These are phyloP conservation scores for Parazoanthus swiftii DNA, from an alignment of 92 coral and sea anemone genomes.

Conservation along the genomic window DNA sequence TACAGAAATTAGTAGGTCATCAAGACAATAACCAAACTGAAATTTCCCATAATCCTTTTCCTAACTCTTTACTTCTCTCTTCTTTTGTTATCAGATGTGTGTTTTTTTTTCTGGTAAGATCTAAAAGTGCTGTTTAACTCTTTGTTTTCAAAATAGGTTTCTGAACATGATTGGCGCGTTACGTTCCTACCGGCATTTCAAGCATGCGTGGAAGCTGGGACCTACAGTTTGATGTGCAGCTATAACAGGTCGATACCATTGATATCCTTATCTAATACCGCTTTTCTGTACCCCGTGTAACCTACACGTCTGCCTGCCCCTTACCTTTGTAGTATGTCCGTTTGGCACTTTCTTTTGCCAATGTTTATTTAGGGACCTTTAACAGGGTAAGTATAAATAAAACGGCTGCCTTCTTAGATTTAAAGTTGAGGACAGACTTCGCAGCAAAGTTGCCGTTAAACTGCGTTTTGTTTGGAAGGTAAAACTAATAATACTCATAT, in stretches of 20 bases:
- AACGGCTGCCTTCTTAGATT: background rate
- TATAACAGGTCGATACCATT: constrained; percentile 46
- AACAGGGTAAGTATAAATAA: background rate
- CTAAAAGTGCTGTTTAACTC: too few species aligned
- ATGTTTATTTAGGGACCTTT: background rate
- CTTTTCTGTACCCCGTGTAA: background rate
- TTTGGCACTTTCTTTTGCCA: background rate
- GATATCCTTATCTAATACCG: too few species aligned
- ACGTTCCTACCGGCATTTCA: constrained; percentile 52
- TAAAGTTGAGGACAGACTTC: background rate
- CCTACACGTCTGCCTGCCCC: background rate
- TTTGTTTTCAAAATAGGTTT: constrained; percentile 35
- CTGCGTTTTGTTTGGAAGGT: background rate
- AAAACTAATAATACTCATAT: background rate
- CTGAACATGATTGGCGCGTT: constrained; percentile 57
- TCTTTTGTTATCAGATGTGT: too few species aligned
- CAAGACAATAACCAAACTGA: too few species aligned
- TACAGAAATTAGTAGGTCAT: too few species aligned
- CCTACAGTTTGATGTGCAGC: constrained; percentile 62
- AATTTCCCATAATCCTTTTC: too few species aligned
- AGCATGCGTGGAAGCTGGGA: constrained; percentile 62
- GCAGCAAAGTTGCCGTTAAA: too few species aligned
- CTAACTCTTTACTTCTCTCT: too few species aligned
- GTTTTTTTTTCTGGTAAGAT: too few species aligned
- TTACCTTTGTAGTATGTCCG: background rate